phyloP scores from a whole-genome alignment of 2,113 vertebrate genomes.

The Eonycteris spelaea region DNA sequence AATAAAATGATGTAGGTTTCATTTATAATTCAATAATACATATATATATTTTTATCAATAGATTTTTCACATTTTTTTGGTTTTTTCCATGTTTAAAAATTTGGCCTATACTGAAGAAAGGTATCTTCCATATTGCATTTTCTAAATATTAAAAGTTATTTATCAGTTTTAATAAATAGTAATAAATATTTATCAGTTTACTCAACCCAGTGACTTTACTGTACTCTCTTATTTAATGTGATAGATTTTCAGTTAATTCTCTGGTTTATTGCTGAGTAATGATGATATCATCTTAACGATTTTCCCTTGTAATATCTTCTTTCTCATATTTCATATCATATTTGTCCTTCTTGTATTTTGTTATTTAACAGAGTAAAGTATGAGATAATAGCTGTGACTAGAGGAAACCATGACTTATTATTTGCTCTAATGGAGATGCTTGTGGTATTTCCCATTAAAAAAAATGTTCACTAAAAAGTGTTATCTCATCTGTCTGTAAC shows the following conservation, averaged over 20 bases:
- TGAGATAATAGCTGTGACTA: background rate
- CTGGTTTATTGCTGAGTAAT: background rate
- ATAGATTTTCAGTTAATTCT: background rate
- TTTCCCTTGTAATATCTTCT: background rate
- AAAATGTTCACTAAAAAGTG: background rate
- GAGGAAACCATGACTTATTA: background rate
- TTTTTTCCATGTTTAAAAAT: too few relatives aligned
- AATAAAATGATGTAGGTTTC: too few relatives aligned
- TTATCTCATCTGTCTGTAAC: too few relatives aligned
- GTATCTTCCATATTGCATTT: too few relatives aligned
- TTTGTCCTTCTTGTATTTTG: background rate
- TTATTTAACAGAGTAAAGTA: background rate
- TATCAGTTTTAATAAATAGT: too few relatives aligned
- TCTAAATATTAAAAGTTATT: too few relatives aligned
- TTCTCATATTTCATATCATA: background rate
- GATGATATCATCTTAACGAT: background rate
- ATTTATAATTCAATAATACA: too few relatives aligned
- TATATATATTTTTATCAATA: too few relatives aligned
- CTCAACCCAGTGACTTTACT: too few relatives aligned
- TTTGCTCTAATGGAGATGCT: background rate
- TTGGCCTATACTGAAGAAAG: too few relatives aligned
- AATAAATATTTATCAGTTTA: too few relatives aligned
- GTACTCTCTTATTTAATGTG: background rate
- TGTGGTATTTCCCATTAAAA: background rate
- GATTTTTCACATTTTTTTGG: too few relatives aligned